These are phyloP conservation scores for Allophyes oxyacanthae DNA, from an alignment of 2,888 invertebrate genomes.

Conservation along the genomic window DNA sequence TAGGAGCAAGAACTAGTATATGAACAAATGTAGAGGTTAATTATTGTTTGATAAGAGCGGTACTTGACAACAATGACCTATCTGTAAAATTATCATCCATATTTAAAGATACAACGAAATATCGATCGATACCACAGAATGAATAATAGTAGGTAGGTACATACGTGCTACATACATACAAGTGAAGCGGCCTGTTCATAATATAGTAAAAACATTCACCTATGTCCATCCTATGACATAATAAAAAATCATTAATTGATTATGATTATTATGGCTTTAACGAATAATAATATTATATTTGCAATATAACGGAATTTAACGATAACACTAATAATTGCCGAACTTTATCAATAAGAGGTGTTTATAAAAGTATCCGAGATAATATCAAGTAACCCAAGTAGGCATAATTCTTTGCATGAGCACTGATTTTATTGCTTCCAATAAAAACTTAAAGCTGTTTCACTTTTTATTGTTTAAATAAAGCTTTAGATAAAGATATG, in stretches of 20 bases:
- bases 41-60: constrained; percentile 35
- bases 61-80: constrained; percentile 46
- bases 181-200: constrained; percentile 8
- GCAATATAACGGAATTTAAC: too few species aligned
- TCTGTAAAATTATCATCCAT: constrained; percentile 42
- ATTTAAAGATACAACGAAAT: constrained; percentile 39
- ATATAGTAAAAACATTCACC: constrained; percentile 32
- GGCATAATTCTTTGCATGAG: constrained; percentile 19
- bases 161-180: too few species aligned
- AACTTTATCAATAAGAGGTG: constrained; percentile 51
- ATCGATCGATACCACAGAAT: constrained; percentile 29
- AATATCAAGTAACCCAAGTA: constrained; percentile 28
- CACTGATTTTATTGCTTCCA: constrained; percentile 48
- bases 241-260: too few species aligned
- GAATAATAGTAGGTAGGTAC: too few species aligned
- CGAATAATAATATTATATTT: too few species aligned
- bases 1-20: not conserved
- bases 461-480: constrained; percentile 30
- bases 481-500: too few species aligned
- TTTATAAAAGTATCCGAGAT: constrained; percentile 33
- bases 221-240: constrained; percentile 17
- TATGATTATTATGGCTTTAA: too few species aligned
- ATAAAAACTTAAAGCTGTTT: constrained; percentile 21
- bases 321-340: constrained; percentile 59
- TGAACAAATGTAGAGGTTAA: constrained; percentile 29